phyloP scores from a whole-genome alignment of 53 echinoderm and acorn worm species.

The Mesocentrotus franciscanus region DNA sequence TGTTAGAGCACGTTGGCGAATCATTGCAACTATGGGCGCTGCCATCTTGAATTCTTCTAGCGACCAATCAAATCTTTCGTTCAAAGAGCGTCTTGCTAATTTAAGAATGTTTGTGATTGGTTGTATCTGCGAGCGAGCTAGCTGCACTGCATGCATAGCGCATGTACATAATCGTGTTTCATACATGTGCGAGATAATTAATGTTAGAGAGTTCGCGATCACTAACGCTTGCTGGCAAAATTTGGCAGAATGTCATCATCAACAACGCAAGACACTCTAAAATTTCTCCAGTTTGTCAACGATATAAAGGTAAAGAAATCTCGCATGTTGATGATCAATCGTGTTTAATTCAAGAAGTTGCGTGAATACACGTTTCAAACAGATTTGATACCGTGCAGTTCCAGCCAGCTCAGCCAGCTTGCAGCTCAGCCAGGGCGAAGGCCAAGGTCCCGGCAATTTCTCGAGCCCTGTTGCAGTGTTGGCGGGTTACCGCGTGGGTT shows the following conservation, averaged over 20 bases:
- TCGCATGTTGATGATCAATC: neutral
- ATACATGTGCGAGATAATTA: too few species aligned
- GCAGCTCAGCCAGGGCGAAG: too few species aligned
- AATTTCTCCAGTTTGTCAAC: neutral
- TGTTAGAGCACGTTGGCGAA: constrained; percentile 17
- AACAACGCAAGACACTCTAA: neutral
- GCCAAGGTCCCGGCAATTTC: too few species aligned
- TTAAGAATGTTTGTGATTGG: constrained; percentile 1
- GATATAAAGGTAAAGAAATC: constrained; percentile 45
- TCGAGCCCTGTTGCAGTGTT: too few species aligned
- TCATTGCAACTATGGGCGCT: constrained; percentile 70
- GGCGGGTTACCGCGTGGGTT: too few species aligned
- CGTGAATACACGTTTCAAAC: neutral
- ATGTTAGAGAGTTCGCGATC: too few species aligned
- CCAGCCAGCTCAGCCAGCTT: too few species aligned
- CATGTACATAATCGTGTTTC: too few species aligned
- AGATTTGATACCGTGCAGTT: too few species aligned
- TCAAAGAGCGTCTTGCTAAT: neutral
- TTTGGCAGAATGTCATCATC: neutral
- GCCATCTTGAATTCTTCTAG: constrained; percentile 68
- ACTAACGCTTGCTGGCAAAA: too few species aligned
- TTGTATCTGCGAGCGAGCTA: neutral
- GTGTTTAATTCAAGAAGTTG: neutral
- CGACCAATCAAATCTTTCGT: neutral
- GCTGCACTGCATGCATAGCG: too few species aligned